These are phyloP conservation scores for Varecia variegata DNA, from an alignment of 2,797 vertebrate genomes.

Conservation along the genomic window DNA sequence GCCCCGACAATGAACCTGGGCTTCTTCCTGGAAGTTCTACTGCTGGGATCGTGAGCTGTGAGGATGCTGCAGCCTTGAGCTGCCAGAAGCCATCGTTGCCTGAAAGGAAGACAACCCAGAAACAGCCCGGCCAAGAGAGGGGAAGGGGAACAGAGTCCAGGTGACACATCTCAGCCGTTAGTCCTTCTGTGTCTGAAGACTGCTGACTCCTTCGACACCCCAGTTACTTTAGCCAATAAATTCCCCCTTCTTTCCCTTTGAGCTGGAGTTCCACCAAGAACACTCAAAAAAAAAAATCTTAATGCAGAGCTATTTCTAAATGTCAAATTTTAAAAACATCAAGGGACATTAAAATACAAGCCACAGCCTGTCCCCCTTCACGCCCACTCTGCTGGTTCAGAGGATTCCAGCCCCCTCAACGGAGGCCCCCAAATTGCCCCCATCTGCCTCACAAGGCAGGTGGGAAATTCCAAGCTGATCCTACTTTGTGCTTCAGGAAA, in stretches of 20 bases:
- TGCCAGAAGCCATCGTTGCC: neutral
- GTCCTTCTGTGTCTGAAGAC: neutral
- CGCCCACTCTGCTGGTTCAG: neutral
- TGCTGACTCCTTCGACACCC: neutral
- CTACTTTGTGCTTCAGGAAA: neutral
- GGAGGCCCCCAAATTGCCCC: neutral
- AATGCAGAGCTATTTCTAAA: neutral
- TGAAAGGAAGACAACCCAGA: neutral
- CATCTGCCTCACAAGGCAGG: neutral
- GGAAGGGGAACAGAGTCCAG: neutral
- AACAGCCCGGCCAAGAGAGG: neutral
- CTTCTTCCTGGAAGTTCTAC: neutral
- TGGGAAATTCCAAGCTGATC: neutral
- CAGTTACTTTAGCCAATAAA: neutral
- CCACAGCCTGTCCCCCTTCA: neutral
- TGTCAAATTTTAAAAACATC: neutral
- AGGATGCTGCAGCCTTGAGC: neutral
- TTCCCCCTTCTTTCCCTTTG: neutral
- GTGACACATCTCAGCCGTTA: accelerated
- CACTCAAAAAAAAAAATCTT: neutral
- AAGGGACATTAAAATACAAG: neutral
- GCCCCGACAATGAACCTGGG: neutral
- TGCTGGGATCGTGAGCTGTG: neutral
- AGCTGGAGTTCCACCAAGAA: neutral
- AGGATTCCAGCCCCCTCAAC: neutral